A percentile compares a stretch with the other conserved stretches of the same genome.
Evolutionary conservation across 2,113 vertebrate genomes (phyloP).

Genomic region (Pimephales promelas): DNA sequence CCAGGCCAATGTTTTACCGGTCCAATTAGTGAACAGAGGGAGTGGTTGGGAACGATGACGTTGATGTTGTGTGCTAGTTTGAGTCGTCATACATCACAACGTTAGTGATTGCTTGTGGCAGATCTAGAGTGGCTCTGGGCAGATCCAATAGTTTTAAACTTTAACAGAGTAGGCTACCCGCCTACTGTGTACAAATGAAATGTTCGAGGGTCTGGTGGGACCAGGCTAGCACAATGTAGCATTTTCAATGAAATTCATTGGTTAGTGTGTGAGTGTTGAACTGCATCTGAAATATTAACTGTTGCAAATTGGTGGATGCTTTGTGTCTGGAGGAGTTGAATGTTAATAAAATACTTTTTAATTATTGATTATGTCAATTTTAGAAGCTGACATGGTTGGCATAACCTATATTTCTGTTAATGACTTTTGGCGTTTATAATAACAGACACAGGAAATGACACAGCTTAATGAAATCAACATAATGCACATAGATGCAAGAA

Average conservation of each 20-base stretch:
- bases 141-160: no score
- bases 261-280: background rate
- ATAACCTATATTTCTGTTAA: background rate
- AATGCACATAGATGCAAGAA: background rate
- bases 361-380: background rate
- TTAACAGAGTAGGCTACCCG: no score
- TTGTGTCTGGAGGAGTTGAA: background rate
- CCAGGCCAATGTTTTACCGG: no score
- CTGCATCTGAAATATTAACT: background rate
- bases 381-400: background rate
- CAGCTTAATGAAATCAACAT: background rate
- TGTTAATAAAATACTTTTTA: background rate
- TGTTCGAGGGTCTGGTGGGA: no score
- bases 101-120: no score
- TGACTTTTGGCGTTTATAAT: background rate
- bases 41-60: no score
- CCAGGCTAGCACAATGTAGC: no score
- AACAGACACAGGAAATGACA: background rate
- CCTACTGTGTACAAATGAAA: no score
- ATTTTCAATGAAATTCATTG: background rate
- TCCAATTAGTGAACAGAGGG: no score
- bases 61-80: no score
- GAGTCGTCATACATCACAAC: no score
- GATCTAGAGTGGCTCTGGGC: no score
- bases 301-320: background rate